Evolutionary conservation across 1,140 invertebrate species (phyloP), one percentile per base, ranked within the genome.

Genomic region (Drosophila carrolli): DNA sequence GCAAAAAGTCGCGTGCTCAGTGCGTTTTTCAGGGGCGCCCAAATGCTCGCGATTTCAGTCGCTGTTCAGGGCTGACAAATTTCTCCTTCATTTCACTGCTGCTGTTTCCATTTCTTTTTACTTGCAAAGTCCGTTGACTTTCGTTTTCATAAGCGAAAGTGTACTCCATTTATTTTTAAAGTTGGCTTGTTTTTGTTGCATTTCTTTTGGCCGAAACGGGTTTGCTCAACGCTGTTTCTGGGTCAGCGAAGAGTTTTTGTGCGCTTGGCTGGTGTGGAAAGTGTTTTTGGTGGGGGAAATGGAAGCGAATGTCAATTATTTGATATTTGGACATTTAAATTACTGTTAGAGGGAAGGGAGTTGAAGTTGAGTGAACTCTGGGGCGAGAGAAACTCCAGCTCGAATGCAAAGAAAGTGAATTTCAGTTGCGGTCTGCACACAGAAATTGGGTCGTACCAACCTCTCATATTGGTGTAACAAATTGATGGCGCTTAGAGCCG

Each of bases 101-200:
- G 43, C 8, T 44, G 51, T 44, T 71, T 41, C 60, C 7, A 54
- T 58, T 23, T 40, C 40, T 23, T 53, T 55, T 50, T 58, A 53
- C 50, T 59, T 43, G 60, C 74, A 89, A 78, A 88, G 84, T 89
- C 80, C 84, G 80, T 83, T 88, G 84, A 88, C 84, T 88, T 88
- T 88, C 84, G 84, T 88, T 88, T 88, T 88, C 84, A 88, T 89
- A 89, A 89, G 84, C 84, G 84, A 89, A 89, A 89, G 84, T 89
- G 84, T 89, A 89, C 84, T 89, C 84, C 84, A 89, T 89, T 90
- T 89, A 89, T 77, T 84, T 88, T 65, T 66, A 63, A 80, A 79
- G 75, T 65, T 66, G 38, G 13, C 74, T 78, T 60, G 65, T 75
- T 89, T 80, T 88, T 84, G 61, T 83, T 78, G 75, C 65, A 78